A percentile compares a stretch with the other conserved stretches of the same genome.
These are phyloP conservation scores for Thryonomys swinderianus DNA, from an alignment of 2,113 vertebrate species.

Conservation along the genomic window DNA sequence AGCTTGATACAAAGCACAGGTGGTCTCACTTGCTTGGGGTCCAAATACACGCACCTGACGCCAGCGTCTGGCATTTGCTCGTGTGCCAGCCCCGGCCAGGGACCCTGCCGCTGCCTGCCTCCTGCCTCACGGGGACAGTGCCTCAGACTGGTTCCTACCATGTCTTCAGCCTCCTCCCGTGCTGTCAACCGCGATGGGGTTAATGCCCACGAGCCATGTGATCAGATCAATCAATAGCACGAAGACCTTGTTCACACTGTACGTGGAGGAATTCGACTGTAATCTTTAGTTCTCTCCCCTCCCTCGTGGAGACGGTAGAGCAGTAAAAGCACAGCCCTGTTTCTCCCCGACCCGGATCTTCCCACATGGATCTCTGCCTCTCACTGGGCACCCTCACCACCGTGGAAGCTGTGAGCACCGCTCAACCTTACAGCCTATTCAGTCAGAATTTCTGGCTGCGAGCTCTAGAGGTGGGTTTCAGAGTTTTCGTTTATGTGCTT, in stretches of 20 bases:
- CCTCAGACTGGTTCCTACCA: background rate
- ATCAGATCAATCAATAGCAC: background rate
- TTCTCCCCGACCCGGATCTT: background rate
- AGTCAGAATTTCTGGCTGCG: slow-evolving; percentile 7
- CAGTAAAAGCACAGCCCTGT: slow-evolving; percentile 14
- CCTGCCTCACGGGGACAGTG: background rate
- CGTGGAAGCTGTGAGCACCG: slow-evolving; percentile 15
- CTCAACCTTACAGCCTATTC: background rate
- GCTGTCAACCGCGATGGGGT: background rate
- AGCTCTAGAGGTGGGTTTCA: background rate
- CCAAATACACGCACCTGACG: slow-evolving; percentile 3
- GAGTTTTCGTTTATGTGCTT: background rate
- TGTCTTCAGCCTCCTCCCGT: background rate
- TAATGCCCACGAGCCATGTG: background rate
- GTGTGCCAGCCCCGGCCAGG: background rate
- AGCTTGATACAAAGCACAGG: slow-evolving; percentile 20
- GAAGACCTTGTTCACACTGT: slow-evolving; percentile 10
- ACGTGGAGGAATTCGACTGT: background rate
- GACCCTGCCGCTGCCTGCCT: background rate
- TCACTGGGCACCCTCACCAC: background rate
- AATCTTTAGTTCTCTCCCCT: slow-evolving; percentile 14
- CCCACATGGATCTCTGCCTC: background rate
- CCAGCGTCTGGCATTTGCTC: background rate
- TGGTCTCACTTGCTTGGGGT: slow-evolving; percentile 13
- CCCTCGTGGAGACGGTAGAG: slow-evolving; percentile 12